A percentile compares a stretch with the other conserved stretches of the same genome.
These are phyloP conservation scores for Amphiprion percula DNA, from an alignment of 2,113 vertebrate species.

Conservation along the genomic window DNA sequence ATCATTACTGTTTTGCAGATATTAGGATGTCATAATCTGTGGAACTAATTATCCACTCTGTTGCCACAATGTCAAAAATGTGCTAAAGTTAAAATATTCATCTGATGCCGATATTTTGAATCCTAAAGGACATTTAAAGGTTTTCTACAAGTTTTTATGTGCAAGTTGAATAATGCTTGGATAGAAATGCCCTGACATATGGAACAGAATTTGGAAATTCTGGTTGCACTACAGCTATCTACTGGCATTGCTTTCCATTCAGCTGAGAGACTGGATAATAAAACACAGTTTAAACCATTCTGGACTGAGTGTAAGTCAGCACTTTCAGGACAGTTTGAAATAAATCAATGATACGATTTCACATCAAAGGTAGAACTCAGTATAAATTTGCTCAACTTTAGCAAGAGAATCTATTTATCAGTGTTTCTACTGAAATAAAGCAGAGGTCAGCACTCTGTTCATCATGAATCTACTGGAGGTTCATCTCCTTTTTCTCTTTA, in stretches of 20 bases:
- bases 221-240: background rate
- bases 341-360: background rate
- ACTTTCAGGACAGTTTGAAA: background rate
- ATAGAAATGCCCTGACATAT: background rate
- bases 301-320: background rate
- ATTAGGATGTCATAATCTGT: background rate
- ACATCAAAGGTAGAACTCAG: slow-evolving; percentile 8
- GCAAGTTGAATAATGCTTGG: background rate
- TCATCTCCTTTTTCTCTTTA: background rate
- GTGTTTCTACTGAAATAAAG: background rate
- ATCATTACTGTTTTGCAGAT: background rate
- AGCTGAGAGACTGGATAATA: background rate
- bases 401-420: background rate
- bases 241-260: background rate
- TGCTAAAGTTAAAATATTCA: too few species aligned
- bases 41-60: background rate
- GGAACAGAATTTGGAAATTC: background rate
- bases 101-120: too few species aligned
- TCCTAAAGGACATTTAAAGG: too few species aligned
- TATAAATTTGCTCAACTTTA: background rate
- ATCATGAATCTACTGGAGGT: background rate
- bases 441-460: background rate
- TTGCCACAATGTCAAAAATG: background rate
- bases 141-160: background rate
- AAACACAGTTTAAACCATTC: background rate